Base-by-base conservation (phyloP, 2,113 vertebrate species). In the Myiozetetes cayanensis region DNA sequence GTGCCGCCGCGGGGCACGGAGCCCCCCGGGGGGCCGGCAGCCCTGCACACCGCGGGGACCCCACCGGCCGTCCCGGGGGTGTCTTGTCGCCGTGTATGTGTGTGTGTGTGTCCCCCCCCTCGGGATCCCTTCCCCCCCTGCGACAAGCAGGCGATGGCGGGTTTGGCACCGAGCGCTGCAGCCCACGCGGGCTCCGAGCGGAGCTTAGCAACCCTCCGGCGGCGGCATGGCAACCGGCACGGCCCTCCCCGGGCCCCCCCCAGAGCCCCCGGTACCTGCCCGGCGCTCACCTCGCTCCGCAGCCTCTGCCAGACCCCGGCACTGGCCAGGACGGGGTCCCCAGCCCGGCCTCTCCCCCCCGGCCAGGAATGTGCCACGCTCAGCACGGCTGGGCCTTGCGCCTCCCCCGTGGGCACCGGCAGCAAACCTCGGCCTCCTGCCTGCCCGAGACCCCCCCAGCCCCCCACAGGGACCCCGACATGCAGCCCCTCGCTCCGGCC, bases 171-270 rank as follows among this genome's bases (percentile, higher is more conserved):
- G 46, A 79, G 70, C 56, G 39, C 82, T 53, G 86, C 93, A 90
- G 93, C 96, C 96, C 94, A 96, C 96, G 86, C 96, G 90, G 87
- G 94, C 96, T 95, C 94, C 4, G 77, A 91, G 93, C 73, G 93
- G 94, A 93, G 94, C 96, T 95, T 96, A 96, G 96, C 96, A 96
- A 96, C 96, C 75, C 92, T 87, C 85, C 62, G 85, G 91, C 78
- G 56, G 87, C 90, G 91, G 94, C 94, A 90, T 94, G 94, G 94
- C 94, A 96, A 96, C 96, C 47, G 50, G 70, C 14, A 39, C 59
- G 44, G 65, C 65, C 65, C 65, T 35, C 44, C 22, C 3, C 23
- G 8, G 20, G n/a, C 33, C 21, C n/a, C 24, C n/a, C 59, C 14
- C 49, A 35, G 30, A 65, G n/a, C 41, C 11, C 47, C 66, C 23